Conservation (phyloP, 2,888 invertebrate genomes). For the Microdon myrmicae region DNA sequence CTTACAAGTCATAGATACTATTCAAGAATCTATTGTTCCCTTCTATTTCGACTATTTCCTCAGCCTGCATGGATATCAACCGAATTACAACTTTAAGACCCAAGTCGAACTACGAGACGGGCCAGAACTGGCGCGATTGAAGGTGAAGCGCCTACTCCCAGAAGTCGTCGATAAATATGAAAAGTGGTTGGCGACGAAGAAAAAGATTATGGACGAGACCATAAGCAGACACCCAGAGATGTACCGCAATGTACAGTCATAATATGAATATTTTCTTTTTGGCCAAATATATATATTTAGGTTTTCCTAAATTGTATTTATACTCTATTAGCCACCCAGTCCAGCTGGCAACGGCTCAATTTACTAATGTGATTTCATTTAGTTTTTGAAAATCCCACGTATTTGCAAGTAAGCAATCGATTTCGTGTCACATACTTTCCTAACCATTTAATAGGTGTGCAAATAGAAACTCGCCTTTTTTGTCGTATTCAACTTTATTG, state of each 20-base stretch:
- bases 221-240: conserved; percentile 62
- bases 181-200: conserved; percentile 57
- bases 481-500: too few species aligned
- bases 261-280: conserved; percentile 38
- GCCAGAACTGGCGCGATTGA: conserved; percentile 57
- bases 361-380: too few species aligned
- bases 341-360: too few species aligned
- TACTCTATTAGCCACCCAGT: too few species aligned
- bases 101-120: conserved; percentile 62
- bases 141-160: conserved; percentile 54
- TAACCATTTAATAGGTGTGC: too few species aligned
- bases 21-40: conserved; percentile 63
- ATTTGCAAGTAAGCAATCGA: too few species aligned
- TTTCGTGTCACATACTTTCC: too few species aligned
- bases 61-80: conserved; percentile 62
- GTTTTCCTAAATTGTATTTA: too few species aligned
- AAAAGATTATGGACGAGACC: conserved; percentile 62
- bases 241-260: conserved; percentile 62
- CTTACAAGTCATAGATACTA: conserved; percentile 56
- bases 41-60: conserved; percentile 66
- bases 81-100: conserved; percentile 64
- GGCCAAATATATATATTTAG: conserved; percentile 15
- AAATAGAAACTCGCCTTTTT: too few species aligned
- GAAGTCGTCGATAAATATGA: conserved; percentile 57
- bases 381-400: too few species aligned